Conservation (phyloP, 2,797 vertebrate genomes). For the Karalla daura region DNA sequence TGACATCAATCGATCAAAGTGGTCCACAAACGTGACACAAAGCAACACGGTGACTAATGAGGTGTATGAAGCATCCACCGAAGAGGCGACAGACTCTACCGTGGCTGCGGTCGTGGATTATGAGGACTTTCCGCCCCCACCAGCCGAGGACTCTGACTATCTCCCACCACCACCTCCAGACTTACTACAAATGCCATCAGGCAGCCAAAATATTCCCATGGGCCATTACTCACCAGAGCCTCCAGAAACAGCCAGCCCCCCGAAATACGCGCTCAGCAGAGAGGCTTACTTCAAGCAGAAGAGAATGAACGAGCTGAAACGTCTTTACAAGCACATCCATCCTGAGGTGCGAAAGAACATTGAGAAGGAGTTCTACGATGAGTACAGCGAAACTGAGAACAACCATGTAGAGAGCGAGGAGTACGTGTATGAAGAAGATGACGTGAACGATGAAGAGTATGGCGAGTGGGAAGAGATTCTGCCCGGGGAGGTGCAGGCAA, state of each 20-base stretch:
- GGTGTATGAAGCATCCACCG: constrained; percentile 65
- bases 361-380: constrained; percentile 84
- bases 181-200: constrained; percentile 82
- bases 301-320: constrained; percentile 87
- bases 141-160: constrained; percentile 83
- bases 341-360: constrained; percentile 89
- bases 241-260: constrained; percentile 58
- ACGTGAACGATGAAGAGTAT: constrained; percentile 84
- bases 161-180: constrained; percentile 86
- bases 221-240: constrained; percentile 83
- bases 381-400: constrained; percentile 81
- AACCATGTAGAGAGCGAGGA: constrained; percentile 74
- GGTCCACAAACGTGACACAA: constrained; percentile 81
- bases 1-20: constrained; percentile 84
- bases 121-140: constrained; percentile 85
- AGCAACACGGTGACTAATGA: constrained; percentile 73
- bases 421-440: constrained; percentile 84
- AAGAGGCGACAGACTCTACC: constrained; percentile 56
- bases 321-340: constrained; percentile 90
- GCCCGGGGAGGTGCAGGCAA: constrained; percentile 89
- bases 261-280: constrained; percentile 77
- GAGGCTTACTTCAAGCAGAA: constrained; percentile 87
- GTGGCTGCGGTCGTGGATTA: constrained; percentile 64
- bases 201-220: constrained; percentile 75
- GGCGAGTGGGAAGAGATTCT: constrained; percentile 89